phyloP scores from a whole-genome alignment of 2,888 invertebrate genomes.

The Archips xylosteana region DNA sequence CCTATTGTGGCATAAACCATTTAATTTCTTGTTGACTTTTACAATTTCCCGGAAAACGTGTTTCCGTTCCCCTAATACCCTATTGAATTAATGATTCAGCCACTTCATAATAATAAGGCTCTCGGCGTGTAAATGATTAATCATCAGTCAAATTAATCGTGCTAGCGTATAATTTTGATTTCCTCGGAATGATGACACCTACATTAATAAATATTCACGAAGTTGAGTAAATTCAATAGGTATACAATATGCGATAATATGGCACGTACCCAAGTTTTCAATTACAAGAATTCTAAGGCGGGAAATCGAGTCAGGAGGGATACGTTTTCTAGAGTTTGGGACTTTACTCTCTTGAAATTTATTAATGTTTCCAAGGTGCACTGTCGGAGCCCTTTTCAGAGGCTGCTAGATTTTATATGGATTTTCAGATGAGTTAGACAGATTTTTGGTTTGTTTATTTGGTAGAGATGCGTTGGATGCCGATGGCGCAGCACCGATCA shows the following conservation, averaged over 20 bases:
- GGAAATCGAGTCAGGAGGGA: no score
- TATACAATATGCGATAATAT: not conserved
- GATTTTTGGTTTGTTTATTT: no score
- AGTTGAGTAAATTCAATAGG: not conserved
- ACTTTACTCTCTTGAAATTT: no score
- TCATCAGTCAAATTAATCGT: not conserved
- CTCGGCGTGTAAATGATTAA: not conserved
- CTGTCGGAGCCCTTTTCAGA: no score
- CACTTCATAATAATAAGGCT: not conserved
- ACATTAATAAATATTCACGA: not conserved
- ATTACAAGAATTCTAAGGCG: not conserved
- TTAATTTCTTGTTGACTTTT: not conserved
- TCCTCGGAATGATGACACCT: constrained; percentile 4
- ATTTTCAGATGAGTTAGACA: no score
- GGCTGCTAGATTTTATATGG: no score
- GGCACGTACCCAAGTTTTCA: not conserved
- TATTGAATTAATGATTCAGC: constrained; percentile 10
- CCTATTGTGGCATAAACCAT: no score
- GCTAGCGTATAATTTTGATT: constrained; percentile 2
- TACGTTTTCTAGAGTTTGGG: no score
- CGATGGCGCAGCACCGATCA: no score
- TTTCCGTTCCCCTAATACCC: not conserved
- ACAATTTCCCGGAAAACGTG: not conserved
- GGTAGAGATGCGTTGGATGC: no score
- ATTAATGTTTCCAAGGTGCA: no score